Evolutionary conservation across 2,113 vertebrate genomes (phyloP).

Genomic region (Sinocyclocheilus anophthalmus): DNA sequence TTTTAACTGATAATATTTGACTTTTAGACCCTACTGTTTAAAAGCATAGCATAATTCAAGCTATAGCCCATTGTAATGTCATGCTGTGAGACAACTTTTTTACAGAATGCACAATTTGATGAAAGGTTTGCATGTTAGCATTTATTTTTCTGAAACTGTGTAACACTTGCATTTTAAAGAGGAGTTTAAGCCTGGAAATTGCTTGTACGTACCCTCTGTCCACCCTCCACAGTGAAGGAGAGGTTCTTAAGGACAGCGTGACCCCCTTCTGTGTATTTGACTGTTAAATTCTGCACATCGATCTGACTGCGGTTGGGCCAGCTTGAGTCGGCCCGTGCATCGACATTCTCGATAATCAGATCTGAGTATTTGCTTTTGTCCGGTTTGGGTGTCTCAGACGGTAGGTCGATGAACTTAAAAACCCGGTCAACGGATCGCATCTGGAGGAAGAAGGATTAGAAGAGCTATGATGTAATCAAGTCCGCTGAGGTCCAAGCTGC

Average conservation of each 20-base stretch:
- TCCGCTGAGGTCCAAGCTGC: constrained; percentile 36
- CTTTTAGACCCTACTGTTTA: neutral
- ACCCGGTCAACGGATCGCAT: constrained; percentile 96
- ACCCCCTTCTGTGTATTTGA: constrained; percentile 85
- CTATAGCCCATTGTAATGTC: neutral
- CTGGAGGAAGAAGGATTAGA: constrained; percentile 70
- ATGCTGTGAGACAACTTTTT: neutral
- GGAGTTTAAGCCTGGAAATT: neutral
- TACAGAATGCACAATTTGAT: neutral
- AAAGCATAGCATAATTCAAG: neutral
- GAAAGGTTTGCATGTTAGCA: constrained; percentile 6
- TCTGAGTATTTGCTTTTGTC: constrained; percentile 66
- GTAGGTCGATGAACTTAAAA: constrained; percentile 96
- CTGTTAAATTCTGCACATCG: constrained; percentile 84
- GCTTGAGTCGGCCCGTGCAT: constrained; percentile 71
- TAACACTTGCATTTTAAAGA: neutral
- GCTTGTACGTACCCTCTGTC: constrained; percentile 79
- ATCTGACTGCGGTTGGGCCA: constrained; percentile 93
- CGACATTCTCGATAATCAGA: constrained; percentile 84
- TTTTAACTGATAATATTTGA: neutral
- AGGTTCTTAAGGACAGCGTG: constrained; percentile 85
- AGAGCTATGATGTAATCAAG: constrained; percentile 47
- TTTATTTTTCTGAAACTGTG: neutral
- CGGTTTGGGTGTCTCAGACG: constrained; percentile 80
- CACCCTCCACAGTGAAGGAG: constrained; percentile 86